Evolutionary conservation across 2,797 vertebrate genomes (phyloP), one percentile per base, ranked within the genome.

Genomic region (Anisognathus igniventris): DNA sequence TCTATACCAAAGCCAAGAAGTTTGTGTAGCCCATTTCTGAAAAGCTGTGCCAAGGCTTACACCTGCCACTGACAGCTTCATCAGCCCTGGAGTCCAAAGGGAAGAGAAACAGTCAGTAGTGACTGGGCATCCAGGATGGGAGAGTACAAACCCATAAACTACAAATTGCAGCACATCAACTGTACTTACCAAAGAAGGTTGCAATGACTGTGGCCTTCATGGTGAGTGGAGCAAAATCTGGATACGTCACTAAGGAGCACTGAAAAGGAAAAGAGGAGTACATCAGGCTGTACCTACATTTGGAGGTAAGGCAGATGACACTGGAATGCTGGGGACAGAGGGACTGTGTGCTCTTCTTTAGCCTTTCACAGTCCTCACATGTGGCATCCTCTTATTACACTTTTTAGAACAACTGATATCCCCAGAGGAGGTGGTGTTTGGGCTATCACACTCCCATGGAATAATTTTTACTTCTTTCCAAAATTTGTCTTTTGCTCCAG

Each of bases 101-200:
- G 24, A 84, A 44, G 8, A 62, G 20, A 45, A 51, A 42, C 39
- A 76, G 16, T 18, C 57, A 54, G 28, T 12, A 51, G 39, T 17
- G 80, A 14, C 44, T 44, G 37, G 11, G 54, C 35, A 86, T 25
- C 14, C 60, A 57, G 40, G 28, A 40, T 22, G 61, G 30, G 24
- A 75, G 24, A 60, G 13, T 37, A 25, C 48, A 81, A 84, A 84
- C 7, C 19, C 39, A 30, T 6, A 9, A 51, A 39, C 35, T 76
- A 12, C 25, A 68, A 60, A 82, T 60, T n/a, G 40, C 73, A 96
- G 73, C 76, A 79, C 58, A 74, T 79, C 71, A 84, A 6, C 62
- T 71, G 45, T 93, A 97, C 98, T 98, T 98, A 98, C 98, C 97
- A 74, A 98, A 96, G 81, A 97, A 84, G 90, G 93, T 70, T 92